A percentile compares a stretch with the other conserved stretches of the same genome.
These are phyloP conservation scores for Fratercula arctica DNA, from an alignment of 2,797 vertebrate genomes.

Conservation along the genomic window DNA sequence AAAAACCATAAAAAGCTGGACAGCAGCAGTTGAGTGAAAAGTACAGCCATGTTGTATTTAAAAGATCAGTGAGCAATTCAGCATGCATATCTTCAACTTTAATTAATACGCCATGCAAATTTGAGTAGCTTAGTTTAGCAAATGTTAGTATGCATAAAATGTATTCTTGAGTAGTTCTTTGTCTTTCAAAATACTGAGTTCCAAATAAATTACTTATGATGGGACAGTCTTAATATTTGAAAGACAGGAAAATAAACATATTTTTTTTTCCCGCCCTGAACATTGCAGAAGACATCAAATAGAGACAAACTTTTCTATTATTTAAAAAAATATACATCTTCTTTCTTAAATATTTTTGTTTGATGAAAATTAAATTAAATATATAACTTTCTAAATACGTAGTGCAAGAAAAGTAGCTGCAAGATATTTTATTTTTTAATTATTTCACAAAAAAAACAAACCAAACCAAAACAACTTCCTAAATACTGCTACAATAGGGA, in stretches of 20 bases:
- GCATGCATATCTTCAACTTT: constrained; percentile 2
- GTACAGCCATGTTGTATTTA: neutral
- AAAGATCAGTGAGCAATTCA: neutral
- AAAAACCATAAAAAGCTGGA: neutral
- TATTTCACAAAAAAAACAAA: neutral
- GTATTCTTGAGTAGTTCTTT: neutral
- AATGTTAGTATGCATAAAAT: neutral
- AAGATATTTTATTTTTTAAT: neutral
- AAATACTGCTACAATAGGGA: neutral
- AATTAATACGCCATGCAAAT: constrained; percentile 14
- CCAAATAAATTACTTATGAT: neutral
- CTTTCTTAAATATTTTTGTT: neutral
- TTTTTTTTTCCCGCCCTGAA: neutral
- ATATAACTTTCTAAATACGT: neutral
- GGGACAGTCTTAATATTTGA: neutral
- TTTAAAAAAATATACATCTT: neutral
- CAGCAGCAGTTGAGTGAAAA: neutral
- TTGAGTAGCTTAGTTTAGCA: neutral
- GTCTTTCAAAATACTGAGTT: neutral
- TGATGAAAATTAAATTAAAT: neutral
- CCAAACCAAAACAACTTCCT: neutral
- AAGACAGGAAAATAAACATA: neutral
- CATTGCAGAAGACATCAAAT: neutral
- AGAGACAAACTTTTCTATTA: neutral
- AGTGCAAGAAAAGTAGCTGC: neutral